phyloP scores from a whole-genome alignment of 2,888 invertebrate genomes.

The Agrotis puta region DNA sequence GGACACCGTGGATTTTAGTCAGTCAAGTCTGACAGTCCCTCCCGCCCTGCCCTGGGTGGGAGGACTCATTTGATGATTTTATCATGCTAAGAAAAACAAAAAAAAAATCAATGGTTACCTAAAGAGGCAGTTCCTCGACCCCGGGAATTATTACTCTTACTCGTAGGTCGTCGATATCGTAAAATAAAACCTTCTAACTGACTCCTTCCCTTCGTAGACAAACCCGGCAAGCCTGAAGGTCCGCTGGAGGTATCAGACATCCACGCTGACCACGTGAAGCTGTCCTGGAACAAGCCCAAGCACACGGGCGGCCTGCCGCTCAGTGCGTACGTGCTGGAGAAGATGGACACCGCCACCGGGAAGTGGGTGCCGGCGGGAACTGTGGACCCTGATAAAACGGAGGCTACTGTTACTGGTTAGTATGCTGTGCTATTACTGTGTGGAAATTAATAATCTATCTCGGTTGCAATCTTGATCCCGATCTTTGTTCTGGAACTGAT shows the following conservation, averaged over 20 bases:
- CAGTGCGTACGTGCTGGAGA: conserved; percentile 97
- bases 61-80: too few relatives aligned
- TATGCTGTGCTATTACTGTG: conserved; percentile 8
- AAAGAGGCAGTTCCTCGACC: too few relatives aligned
- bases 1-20: too few relatives aligned
- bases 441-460: too few relatives aligned
- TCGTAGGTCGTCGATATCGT: too few relatives aligned
- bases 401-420: conserved; percentile 94
- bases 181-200: background rate
- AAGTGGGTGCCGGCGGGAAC: conserved; percentile 97
- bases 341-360: conserved; percentile 97
- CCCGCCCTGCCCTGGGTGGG: too few relatives aligned
- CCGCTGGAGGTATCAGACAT: conserved; percentile 97
- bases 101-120: too few relatives aligned
- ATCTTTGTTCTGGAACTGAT: too few relatives aligned
- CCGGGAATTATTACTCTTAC: too few relatives aligned
- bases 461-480: too few relatives aligned
- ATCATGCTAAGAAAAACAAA: too few relatives aligned
- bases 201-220: conserved; percentile 88
- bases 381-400: conserved; percentile 95
- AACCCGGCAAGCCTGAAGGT: conserved; percentile 97
- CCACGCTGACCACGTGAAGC: conserved; percentile 97
- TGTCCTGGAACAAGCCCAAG: conserved; percentile 98
- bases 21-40: too few relatives aligned
- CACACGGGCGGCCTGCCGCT: conserved; percentile 98